Percentiles rank a stretch among this genome's conserved stretches.
Evolutionary conservation across 2,888 invertebrate species (phyloP).

Genomic region (Drosophila paucipuncta): DNA sequence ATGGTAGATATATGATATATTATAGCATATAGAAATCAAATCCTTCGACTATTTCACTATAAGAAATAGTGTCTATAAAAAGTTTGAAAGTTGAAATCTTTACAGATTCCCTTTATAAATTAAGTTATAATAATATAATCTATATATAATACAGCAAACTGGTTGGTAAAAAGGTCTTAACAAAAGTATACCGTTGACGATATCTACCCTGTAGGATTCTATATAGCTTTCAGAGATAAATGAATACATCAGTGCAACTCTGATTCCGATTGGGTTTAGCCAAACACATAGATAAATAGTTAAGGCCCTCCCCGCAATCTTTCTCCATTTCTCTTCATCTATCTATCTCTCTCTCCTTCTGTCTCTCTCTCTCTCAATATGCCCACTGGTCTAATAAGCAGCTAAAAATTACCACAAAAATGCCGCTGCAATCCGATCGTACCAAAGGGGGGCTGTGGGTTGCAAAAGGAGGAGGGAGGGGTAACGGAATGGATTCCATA

Average conservation of each 20-base stretch:
- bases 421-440: constrained; percentile 35
- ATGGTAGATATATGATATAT: background rate
- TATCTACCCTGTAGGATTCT: background rate
- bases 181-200: background rate
- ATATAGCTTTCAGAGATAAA: background rate
- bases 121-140: too few species aligned
- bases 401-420: constrained; percentile 74
- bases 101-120: background rate
- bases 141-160: too few species aligned
- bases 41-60: too few species aligned
- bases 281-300: background rate
- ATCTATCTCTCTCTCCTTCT: background rate
- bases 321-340: background rate
- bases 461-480: background rate
- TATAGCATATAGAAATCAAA: background rate
- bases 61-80: background rate
- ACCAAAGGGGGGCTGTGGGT: background rate
- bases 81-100: background rate
- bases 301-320: background rate
- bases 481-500: constrained; percentile 24
- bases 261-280: background rate
- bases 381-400: constrained; percentile 44
- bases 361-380: background rate
- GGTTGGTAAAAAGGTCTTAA: background rate
- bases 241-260: background rate